These are phyloP conservation scores for Rhagonycha lutea DNA, from an alignment of 2,888 invertebrate genomes.

Conservation along the genomic window DNA sequence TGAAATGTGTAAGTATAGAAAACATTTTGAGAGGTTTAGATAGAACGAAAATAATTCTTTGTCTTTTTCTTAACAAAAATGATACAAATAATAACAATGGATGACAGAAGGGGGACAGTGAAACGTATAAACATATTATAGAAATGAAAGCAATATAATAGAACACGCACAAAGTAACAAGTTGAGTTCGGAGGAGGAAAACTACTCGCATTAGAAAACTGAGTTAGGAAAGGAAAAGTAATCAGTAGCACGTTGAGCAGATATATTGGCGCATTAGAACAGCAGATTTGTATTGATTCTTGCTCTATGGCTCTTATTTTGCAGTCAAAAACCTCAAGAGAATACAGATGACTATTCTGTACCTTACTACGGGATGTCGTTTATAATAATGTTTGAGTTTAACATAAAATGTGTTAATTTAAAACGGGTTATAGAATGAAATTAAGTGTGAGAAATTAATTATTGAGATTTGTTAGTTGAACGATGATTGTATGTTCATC, in stretches of 20 bases:
- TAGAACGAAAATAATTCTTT: conserved; percentile 17
- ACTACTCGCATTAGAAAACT: conserved; percentile 39
- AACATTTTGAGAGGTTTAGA: conserved; percentile 20
- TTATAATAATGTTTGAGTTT: conserved; percentile 21
- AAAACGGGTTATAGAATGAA: background rate
- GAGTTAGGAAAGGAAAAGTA: conserved; percentile 43
- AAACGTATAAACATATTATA: conserved; percentile 36
- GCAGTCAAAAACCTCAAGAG: conserved; percentile 30
- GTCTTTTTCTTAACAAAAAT: conserved; percentile 23
- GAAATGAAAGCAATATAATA: conserved; percentile 37
- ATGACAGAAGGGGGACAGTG: conserved; percentile 31
- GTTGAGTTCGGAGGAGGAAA: conserved; percentile 33
- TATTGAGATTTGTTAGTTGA: background rate
- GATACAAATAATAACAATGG: conserved; percentile 31
- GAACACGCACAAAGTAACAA: conserved; percentile 35
- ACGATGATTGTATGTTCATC: background rate
- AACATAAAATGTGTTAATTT: conserved; percentile 5
- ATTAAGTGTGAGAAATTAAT: background rate
- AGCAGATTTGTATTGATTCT: conserved; percentile 42
- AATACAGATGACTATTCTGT: conserved; percentile 27
- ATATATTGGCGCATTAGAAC: conserved; percentile 44
- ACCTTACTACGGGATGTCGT: conserved; percentile 19
- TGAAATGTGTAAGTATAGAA: conserved; percentile 9
- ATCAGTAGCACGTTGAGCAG: conserved; percentile 45
- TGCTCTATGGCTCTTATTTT: conserved; percentile 33